Evolutionary conservation across 2,888 invertebrate genomes (phyloP).

Genomic region (Coelinius sp.): DNA sequence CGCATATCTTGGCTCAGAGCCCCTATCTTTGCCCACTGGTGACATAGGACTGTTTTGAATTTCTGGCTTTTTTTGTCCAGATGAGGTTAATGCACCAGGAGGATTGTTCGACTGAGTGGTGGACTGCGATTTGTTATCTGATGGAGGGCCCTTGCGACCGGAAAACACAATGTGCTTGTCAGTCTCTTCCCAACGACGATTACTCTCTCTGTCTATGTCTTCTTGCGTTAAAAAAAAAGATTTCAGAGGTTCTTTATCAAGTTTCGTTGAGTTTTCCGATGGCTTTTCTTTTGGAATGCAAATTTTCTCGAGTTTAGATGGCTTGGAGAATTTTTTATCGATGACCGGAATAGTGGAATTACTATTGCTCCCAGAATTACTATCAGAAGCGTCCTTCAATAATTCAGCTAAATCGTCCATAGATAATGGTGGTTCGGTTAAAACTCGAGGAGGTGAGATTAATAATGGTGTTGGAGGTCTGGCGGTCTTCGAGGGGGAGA

Average conservation of each 20-base stretch:
- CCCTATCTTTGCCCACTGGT: conserved; percentile 41
- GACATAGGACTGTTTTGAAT: conserved; percentile 44
- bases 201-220: conserved; percentile 53
- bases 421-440: conserved; percentile 63
- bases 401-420: conserved; percentile 65
- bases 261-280: conserved; percentile 23
- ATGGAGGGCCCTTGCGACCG: conserved; percentile 40
- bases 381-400: conserved; percentile 68
- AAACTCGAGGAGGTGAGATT: conserved; percentile 57
- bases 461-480: conserved; percentile 52
- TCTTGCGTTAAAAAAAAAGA: conserved; percentile 24
- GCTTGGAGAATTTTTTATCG: conserved; percentile 39
- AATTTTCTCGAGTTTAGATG: neutral
- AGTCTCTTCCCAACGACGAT: conserved; percentile 57
- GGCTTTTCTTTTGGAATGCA: conserved; percentile 16
- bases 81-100: neutral
- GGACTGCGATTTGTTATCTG: conserved; percentile 35
- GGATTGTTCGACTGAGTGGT: neutral
- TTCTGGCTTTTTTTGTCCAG: conserved; percentile 43
- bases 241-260: neutral
- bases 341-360: conserved; percentile 32
- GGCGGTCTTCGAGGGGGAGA: conserved; percentile 39
- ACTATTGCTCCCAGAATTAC: conserved; percentile 46
- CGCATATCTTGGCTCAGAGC: conserved; percentile 54
- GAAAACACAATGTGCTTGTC: conserved; percentile 61